These are phyloP conservation scores for Meriones psammophilus DNA, from an alignment of 2,797 vertebrate genomes.

Conservation along the genomic window DNA sequence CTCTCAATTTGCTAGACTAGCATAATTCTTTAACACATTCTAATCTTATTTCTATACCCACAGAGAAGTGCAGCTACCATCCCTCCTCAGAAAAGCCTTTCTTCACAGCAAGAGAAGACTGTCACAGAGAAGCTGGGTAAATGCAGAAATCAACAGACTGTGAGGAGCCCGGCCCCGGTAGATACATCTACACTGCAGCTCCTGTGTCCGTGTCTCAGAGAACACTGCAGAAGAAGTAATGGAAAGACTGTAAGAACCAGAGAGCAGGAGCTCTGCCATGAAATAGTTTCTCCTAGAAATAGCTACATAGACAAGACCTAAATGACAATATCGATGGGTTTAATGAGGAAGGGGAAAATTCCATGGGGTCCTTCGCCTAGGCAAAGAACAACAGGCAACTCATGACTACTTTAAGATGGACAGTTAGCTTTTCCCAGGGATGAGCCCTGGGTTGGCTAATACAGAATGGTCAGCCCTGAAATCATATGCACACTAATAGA, in stretches of 20 bases:
- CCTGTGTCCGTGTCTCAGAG: neutral
- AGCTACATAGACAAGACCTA: neutral
- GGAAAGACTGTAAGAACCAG: neutral
- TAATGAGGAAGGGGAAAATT: neutral
- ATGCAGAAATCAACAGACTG: no score
- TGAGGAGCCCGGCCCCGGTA: no score
- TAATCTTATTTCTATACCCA: neutral
- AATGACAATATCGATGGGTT: neutral
- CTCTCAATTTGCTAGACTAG: neutral
- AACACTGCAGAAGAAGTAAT: neutral
- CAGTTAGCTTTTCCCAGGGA: neutral
- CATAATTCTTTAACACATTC: neutral
- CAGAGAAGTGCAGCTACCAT: neutral
- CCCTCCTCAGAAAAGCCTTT: neutral
- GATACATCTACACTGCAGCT: neutral
- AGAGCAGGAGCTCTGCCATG: neutral
- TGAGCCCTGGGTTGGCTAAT: neutral
- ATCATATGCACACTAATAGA: neutral
- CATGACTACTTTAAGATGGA: neutral
- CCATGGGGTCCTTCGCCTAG: neutral
- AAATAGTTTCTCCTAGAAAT: neutral
- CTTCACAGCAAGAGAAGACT: neutral
- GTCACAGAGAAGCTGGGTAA: neutral
- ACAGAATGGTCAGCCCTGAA: neutral
- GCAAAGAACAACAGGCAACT: neutral